Percentiles rank a stretch among this genome's conserved stretches.
Evolutionary conservation across 2,113 vertebrate species (phyloP).

Genomic region (Corythoichthys haematopterus): DNA sequence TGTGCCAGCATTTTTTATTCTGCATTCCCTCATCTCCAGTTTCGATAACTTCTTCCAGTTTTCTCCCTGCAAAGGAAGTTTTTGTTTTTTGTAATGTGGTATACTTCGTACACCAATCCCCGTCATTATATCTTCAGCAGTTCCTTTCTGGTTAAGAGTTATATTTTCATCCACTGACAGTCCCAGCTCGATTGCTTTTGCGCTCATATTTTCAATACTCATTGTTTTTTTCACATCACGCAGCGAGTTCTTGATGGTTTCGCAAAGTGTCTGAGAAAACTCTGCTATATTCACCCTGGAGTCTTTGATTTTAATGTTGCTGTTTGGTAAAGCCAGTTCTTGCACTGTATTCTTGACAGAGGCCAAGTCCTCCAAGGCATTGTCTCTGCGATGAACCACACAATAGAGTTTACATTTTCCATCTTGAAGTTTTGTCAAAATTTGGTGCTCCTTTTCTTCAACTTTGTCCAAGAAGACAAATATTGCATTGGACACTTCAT

Average conservation of each 20-base stretch:
- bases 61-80: constrained; percentile 8
- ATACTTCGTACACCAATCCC: not conserved
- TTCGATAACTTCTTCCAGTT: constrained; percentile 6
- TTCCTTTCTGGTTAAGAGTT: not conserved
- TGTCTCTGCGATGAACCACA: constrained; percentile 15
- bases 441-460: constrained; percentile 44
- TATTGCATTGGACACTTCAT: constrained; percentile 63
- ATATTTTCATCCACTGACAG: constrained; percentile 1
- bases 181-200: not conserved
- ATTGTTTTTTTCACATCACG: not conserved
- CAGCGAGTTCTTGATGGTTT: constrained; percentile 13
- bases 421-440: constrained; percentile 41
- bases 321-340: constrained; percentile 25
- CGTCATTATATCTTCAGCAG: not conserved
- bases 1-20: not conserved
- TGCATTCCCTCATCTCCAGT: not conserved
- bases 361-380: not conserved
- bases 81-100: constrained; percentile 1
- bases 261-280: constrained; percentile 29
- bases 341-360: constrained; percentile 1
- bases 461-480: constrained; percentile 68
- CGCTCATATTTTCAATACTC: not conserved
- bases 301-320: not conserved
- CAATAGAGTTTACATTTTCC: constrained; percentile 35
- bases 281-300: constrained; percentile 4